Base-by-base conservation (phyloP, 1,140 invertebrate genomes). In the Ceratosolen fusciceps region DNA sequence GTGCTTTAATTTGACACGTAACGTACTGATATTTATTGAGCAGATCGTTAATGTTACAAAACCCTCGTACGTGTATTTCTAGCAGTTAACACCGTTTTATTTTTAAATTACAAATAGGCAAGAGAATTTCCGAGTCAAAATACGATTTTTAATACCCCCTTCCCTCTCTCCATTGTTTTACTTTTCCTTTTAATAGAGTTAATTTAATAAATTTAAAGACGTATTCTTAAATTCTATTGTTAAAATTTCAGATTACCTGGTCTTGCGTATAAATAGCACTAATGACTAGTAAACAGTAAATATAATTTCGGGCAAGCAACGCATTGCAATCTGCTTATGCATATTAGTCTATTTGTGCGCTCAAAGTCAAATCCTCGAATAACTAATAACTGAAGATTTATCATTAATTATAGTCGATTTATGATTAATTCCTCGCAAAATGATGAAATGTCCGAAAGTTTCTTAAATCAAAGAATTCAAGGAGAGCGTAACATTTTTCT, bases 261-360 rank as follows among this genome's bases (percentile, higher is more conserved):
- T 71, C 71, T 77, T 47, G 37, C 7, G 67, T 60, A 58, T 43
- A 77, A 77, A 70, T 34, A 77, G 16, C n/a, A 19, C 56, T 52
- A 68, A 62, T 72, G 54, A 43, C 37, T 12, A 39, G 43, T 34
- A 68, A 62, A 72, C 34, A 72, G n/a, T 62, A 62, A 72, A 78
- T 68, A 62, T n/a, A 72, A 56, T 77, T 71, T 77, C 71, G 39
- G n/a, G 37, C 71, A 71, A 31, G 0, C 47, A 68, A 39, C 47
- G 24, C 8, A n/a, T 52, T 7, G 2, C 0, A 24, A 43, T 62
- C 26, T 14, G 29, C 3, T 47, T 60, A 14, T 2, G 37, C 47
- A 60, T 26, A 62, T 60, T 62, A 10, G 16, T 1, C 14, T 9
- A 62, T 47, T 34, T 29, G 4, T 21, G 54, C 7, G 9, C 7